Percentiles rank a stretch among this genome's conserved stretches.
Evolutionary conservation across 1,140 invertebrate genomes (phyloP).

Genomic region (Brachionus sp.): DNA sequence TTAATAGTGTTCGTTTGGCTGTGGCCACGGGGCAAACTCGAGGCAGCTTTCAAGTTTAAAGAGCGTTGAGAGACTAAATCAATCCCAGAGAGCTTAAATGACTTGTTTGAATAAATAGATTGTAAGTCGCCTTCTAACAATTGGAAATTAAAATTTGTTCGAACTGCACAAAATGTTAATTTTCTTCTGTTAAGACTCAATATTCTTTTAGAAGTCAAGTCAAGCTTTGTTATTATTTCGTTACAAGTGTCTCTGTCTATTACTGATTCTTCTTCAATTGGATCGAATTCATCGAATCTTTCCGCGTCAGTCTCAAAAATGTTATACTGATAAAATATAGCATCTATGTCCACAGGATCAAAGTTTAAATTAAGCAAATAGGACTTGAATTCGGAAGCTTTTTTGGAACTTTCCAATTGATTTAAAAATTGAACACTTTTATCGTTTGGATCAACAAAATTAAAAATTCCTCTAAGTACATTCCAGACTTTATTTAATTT

Average conservation of each 20-base stretch:
- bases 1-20: not conserved
- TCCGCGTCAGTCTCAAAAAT: not conserved
- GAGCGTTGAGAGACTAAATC: not conserved
- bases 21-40: not conserved
- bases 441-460: not conserved
- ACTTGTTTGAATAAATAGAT: not conserved
- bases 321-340: constrained; percentile 17
- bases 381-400: not conserved
- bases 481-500: not conserved
- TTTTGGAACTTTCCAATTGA: not conserved
- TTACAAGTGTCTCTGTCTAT: not conserved
- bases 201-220: not conserved
- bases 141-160: not conserved
- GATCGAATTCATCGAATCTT: not conserved
- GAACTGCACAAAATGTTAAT: not conserved
- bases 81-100: not conserved
- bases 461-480: not conserved
- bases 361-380: not conserved
- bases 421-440: not conserved
- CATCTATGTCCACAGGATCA: not conserved
- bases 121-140: not conserved
- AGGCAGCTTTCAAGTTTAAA: not conserved
- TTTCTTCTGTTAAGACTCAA: not conserved
- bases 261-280: not conserved
- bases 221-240: constrained; percentile 5